Evolutionary conservation across 2,888 invertebrate species (phyloP).

Genomic region (Catonia carolina): DNA sequence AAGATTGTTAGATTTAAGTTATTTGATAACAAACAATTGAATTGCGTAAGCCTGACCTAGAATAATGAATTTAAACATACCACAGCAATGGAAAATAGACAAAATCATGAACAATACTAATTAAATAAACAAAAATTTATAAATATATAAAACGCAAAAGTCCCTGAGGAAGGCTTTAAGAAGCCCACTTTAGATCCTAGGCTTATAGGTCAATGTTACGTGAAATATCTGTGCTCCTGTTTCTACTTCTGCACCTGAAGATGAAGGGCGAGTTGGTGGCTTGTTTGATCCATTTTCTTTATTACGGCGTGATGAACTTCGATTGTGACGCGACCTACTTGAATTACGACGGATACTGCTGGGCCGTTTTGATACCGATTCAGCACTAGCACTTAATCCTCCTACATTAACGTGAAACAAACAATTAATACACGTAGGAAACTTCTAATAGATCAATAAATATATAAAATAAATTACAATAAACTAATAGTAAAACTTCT

Average conservation of each 20-base stretch:
- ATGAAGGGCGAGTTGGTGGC: constrained; percentile 5
- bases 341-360: constrained; percentile 50
- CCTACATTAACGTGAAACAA: constrained; percentile 41
- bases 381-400: constrained; percentile 56
- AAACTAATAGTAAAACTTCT: neutral
- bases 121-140: too few relatives aligned
- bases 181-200: constrained; percentile 29
- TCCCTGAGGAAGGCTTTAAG: neutral
- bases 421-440: neutral
- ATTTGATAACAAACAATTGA: too few relatives aligned
- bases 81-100: too few relatives aligned
- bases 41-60: too few relatives aligned
- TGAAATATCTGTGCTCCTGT: constrained; percentile 21
- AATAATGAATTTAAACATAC: too few relatives aligned
- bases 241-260: constrained; percentile 1
- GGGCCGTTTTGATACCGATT: constrained; percentile 55
- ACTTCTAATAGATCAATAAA: neutral
- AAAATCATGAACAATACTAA: too few relatives aligned
- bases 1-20: too few relatives aligned
- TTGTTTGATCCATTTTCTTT: constrained; percentile 47
- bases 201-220: constrained; percentile 33
- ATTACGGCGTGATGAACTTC: constrained; percentile 47
- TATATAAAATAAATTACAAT: neutral
- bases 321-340: constrained; percentile 46
- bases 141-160: neutral